Evolutionary conservation across 30 jellyfish, hydroid and myxozoan species (phyloP), one percentile per base, ranked within the genome.

Genomic region (Chrysaora quinquecirrha): DNA sequence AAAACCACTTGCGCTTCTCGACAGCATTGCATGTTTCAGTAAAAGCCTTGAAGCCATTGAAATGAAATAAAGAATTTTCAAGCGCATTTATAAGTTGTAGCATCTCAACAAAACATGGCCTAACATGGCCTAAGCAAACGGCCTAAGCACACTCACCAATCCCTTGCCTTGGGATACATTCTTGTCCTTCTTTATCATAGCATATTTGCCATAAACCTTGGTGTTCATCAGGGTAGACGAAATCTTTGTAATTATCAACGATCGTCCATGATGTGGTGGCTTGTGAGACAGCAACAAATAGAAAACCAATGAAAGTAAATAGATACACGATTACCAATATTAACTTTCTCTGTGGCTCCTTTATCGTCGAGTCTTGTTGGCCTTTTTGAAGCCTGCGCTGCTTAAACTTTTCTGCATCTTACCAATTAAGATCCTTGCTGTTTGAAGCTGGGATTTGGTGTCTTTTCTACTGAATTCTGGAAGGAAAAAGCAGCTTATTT

Each of bases 201-300:
- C 96, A 87, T 64, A 60, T 29, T 61, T 77, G 85, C 96, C 96
- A 87, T 28, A 87, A 64, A 30, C 96, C 96, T 60, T 87, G 90
- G 19, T 87, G 72, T 48, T 87, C 96, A 34, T 87, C 96, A 0
- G 95, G 95, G 69, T 73, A 71, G 43, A 87, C 85, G 60, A 69
- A 73, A 48, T 87, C 89, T 46, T 76, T 87, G 75, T 73, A 75
- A 46, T 87, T 69, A 81, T 87, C 96, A 27, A 71, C 79, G 79
- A 87, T 77, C 18, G 89, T 75, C 96, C 96, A 87, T 1, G 96
- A 87, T 47, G 86, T 78, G 19, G 96, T 87, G 19, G 89, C 83
- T 71, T 87, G 96, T 32, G 89, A 73, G 9, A 87, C 78, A 75
- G 87, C 87, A 68, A 76, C 74, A 65, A 87, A 78, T 16, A 85